These are phyloP conservation scores for Drosophila ambigua DNA, from an alignment of 1,140 invertebrate species.

Conservation along the genomic window DNA sequence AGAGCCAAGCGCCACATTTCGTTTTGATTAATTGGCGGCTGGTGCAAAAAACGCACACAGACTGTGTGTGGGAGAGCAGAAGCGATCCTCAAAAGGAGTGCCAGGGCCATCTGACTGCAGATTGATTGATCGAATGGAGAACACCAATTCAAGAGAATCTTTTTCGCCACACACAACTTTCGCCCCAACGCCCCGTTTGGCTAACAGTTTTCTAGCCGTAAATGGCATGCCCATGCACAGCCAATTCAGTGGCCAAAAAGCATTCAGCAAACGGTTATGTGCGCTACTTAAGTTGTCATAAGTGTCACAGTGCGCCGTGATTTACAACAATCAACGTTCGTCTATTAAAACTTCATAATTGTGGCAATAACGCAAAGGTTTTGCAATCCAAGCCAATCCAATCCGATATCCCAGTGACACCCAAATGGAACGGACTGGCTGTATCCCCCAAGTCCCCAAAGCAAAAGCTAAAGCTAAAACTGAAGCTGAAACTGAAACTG, in stretches of 20 bases:
- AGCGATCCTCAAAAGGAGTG: neutral
- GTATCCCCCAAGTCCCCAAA: constrained; percentile 14
- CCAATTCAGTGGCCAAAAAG: neutral
- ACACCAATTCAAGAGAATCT: no score
- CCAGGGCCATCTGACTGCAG: no score
- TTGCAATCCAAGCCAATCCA: constrained; percentile 53
- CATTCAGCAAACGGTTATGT: constrained; percentile 65
- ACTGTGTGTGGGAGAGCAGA: constrained; percentile 30
- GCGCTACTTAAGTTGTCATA: constrained; percentile 80
- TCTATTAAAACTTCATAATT: constrained; percentile 81
- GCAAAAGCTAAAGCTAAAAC: constrained; percentile 2
- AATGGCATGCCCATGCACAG: neutral
- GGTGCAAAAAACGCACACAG: neutral
- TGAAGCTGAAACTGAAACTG: constrained; percentile 4
- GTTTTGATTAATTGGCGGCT: constrained; percentile 64
- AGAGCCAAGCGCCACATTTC: constrained; percentile 63
- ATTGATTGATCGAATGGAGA: no score
- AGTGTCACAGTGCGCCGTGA: constrained; percentile 80
- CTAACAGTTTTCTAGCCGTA: no score
- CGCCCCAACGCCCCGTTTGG: no score
- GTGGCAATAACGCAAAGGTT: constrained; percentile 74
- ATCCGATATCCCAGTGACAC: constrained; percentile 22
- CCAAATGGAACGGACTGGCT: constrained; percentile 17
- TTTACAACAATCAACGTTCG: constrained; percentile 76
- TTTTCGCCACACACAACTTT: no score